Evolutionary conservation across 2,113 vertebrate species (phyloP), one percentile per base, ranked within the genome.

Genomic region (Sprattus sprattus): DNA sequence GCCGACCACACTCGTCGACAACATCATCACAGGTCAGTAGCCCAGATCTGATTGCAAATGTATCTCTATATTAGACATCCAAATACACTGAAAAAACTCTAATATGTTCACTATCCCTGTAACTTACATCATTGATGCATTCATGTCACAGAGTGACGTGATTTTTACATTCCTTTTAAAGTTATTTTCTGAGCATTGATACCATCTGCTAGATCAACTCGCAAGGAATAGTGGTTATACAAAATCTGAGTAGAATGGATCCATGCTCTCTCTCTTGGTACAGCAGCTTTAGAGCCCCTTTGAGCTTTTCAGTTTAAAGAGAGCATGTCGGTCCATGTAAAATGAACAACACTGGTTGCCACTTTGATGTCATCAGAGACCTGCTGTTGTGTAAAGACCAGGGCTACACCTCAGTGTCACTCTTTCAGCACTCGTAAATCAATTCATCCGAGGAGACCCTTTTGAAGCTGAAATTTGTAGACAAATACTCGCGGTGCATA

Each of bases 1-100:
- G 98, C 97, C 98, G 2, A 96, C 96, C 87, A 98, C 97, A 0
- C 94, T 99, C 82, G 91, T 99, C 94, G 98, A 99, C 92, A 99
- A 96, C 88, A 97, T 99, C 52, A 97, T 96, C 78, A 96, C 97
- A 92, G 97, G 98, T 98, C 91, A 81, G 93, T 50, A 8, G 64
- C 28, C 32, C 54, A 60, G 6, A 6, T 22, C 54, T 60, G 54
- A 60, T 60, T 60, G 54, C 54, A 60, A 60, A 60, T 39, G 4
- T 5, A 60, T 60, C 52, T 16, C 15, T 18, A 13, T 54, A 16
- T 60, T 20, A 60, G 20, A 0, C 22, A 18, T 4, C 52, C 15
- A 15, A 18, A 18, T 16, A 16, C 52, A 54, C 4, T 2, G 16
- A 18, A 54, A 54, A 54, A 20, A 22, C 54, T 6, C 1, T 6